A percentile compares a stretch with the other conserved stretches of the same genome.
phyloP scores from a whole-genome alignment of 2,888 invertebrate species.

The Phytoseiulus persimilis region DNA sequence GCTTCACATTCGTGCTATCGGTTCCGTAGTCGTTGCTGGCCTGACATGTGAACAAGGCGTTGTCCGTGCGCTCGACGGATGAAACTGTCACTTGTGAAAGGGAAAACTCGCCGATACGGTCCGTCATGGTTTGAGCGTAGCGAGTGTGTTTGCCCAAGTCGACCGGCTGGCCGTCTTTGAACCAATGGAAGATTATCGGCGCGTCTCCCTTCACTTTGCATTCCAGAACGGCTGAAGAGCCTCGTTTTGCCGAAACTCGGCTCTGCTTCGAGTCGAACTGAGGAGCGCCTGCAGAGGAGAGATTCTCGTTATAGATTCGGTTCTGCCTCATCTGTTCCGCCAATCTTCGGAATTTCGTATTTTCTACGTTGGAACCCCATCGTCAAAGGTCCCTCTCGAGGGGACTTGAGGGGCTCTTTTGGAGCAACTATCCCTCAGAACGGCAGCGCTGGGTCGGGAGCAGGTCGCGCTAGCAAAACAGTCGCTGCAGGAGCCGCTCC shows the following conservation, averaged over 20 bases:
- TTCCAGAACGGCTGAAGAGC: conserved; percentile 79
- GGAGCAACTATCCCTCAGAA: not conserved
- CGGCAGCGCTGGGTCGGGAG: not conserved
- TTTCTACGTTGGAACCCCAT: too few species aligned
- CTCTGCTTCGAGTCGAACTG: conserved; percentile 84
- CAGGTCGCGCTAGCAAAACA: conserved; percentile 8
- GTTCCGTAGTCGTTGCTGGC: conserved; percentile 88
- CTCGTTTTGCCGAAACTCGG: conserved; percentile 80
- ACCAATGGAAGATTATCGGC: conserved; percentile 88
- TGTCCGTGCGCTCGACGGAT: conserved; percentile 76
- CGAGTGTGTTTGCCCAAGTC: conserved; percentile 21
- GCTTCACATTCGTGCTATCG: conserved; percentile 87
- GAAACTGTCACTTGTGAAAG: conserved; percentile 80
- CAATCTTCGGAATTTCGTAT: too few species aligned
- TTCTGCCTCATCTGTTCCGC: not conserved
- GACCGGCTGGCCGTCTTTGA: conserved; percentile 54
- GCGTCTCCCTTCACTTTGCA: conserved; percentile 89
- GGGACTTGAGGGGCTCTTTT: not conserved
- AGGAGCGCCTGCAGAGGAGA: conserved; percentile 64
- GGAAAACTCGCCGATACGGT: conserved; percentile 60
- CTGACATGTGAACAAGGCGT: conserved; percentile 80
- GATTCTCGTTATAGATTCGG: not conserved
- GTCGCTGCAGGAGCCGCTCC: conserved; percentile 6
- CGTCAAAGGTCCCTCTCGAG: too few species aligned
- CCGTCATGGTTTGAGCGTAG: conserved; percentile 14